A percentile compares a stretch with the other conserved stretches of the same genome.
Evolutionary conservation across 2,113 vertebrate species (phyloP).

Genomic region (Heterotilapia buettikoferi): DNA sequence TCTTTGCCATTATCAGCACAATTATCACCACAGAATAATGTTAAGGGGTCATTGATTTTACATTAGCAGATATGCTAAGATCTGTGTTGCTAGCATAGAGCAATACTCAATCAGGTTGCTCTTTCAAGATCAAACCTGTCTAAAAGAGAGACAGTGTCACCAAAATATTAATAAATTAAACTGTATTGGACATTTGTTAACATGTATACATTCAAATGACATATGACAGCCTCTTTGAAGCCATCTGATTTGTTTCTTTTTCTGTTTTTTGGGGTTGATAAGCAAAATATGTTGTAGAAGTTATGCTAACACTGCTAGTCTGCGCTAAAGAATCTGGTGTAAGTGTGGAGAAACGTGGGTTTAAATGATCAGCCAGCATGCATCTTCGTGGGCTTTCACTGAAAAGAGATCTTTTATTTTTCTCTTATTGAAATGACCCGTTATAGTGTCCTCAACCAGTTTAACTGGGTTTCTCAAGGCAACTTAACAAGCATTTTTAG

Average conservation of each 20-base stretch:
- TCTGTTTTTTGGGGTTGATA: neutral
- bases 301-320: constrained; percentile 27
- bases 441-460: constrained; percentile 27
- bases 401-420: neutral
- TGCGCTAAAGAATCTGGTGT: constrained; percentile 26
- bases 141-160: neutral
- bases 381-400: constrained; percentile 41
- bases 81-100: neutral
- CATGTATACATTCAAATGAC: neutral
- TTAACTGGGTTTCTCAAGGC: constrained; percentile 29
- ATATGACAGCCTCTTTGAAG: neutral
- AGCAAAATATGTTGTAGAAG: neutral
- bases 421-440: constrained; percentile 41
- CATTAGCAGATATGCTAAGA: neutral
- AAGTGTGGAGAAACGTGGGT: neutral
- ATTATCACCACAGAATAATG: neutral
- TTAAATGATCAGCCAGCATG: constrained; percentile 39
- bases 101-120: neutral
- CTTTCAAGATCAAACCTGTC: neutral
- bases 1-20: neutral
- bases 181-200: neutral
- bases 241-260: neutral
- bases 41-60: neutral
- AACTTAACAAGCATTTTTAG: neutral
- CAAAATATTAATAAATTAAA: neutral